Evolutionary conservation across 2,113 vertebrate species (phyloP).

Genomic region (Struthidea cinerea): DNA sequence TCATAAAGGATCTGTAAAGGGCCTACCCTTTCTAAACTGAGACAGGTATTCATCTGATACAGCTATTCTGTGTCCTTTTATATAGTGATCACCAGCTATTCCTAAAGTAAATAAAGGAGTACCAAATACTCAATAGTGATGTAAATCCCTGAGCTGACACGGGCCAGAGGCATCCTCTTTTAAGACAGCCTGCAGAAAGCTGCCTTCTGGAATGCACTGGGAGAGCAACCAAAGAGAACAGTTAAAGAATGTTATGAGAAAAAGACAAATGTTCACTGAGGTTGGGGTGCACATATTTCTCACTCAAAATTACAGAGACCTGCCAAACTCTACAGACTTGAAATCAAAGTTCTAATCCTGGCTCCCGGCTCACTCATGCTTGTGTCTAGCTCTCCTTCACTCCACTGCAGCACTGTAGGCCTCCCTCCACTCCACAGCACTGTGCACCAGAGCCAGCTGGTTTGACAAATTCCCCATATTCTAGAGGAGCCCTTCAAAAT

Average conservation of each 20-base stretch:
- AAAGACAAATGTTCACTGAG: background rate
- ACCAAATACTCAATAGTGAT: background rate
- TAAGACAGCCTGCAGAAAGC: background rate
- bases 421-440: background rate
- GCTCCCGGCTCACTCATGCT: background rate
- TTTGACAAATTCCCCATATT: background rate
- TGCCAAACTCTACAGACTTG: conserved; percentile 8
- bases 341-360: background rate
- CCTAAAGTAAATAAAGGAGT: background rate
- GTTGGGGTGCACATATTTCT: conserved; percentile 29
- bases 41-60: background rate
- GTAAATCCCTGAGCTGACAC: background rate
- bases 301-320: background rate
- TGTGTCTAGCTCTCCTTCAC: background rate
- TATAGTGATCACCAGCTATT: background rate
- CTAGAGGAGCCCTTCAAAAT: background rate
- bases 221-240: conserved; percentile 37
- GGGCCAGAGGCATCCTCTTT: background rate
- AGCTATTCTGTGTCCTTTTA: background rate
- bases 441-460: background rate
- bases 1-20: background rate
- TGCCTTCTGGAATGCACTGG: background rate
- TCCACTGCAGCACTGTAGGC: background rate
- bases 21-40: background rate
- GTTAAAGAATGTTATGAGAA: conserved; percentile 25